These are phyloP conservation scores for Bombyx mori DNA, from an alignment of 1,140 invertebrate species.

Conservation along the genomic window DNA sequence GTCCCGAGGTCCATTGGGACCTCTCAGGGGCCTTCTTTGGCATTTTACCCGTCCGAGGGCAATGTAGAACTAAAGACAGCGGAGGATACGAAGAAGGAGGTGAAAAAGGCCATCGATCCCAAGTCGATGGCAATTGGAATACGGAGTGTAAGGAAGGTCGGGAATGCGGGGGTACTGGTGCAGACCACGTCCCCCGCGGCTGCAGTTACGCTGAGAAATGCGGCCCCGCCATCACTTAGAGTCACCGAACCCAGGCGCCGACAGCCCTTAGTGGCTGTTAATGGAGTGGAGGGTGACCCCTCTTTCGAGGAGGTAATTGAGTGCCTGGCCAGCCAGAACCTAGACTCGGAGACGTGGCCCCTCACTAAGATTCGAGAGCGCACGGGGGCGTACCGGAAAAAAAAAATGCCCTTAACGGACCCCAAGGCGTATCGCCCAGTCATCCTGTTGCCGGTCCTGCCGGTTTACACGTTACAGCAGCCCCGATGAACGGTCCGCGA, in stretches of 20 bases:
- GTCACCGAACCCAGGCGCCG: conserved; percentile 2
- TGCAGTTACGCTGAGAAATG: conserved; percentile 1
- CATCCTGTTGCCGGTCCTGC: too few species aligned
- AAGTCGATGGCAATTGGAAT: conserved; percentile 1
- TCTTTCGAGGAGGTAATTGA: neutral
- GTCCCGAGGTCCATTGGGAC: too few species aligned
- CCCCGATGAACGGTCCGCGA: too few species aligned
- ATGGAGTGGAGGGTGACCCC: neutral
- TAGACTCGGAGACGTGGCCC: conserved; percentile 4
- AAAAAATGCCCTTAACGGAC: neutral
- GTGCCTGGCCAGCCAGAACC: conserved; percentile 4
- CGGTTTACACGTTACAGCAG: too few species aligned
- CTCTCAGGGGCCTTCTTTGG: neutral
- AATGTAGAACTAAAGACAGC: conserved; percentile 1
- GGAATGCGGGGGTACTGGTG: conserved; percentile 15
- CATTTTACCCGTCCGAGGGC: neutral
- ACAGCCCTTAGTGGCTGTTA: conserved; percentile 4
- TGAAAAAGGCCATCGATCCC: conserved; percentile 5
- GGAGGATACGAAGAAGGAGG: conserved; percentile 1
- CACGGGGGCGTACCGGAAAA: conserved; percentile 6
- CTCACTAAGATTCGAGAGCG: conserved; percentile 1
- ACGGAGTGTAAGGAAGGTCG: conserved; percentile 1
- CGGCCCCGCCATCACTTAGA: conserved; percentile 4
- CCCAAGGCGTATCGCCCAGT: too few species aligned
- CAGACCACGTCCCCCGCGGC: conserved; percentile 4